These are phyloP conservation scores for Ips typographus DNA, from an alignment of 1,140 invertebrate species.

Conservation along the genomic window DNA sequence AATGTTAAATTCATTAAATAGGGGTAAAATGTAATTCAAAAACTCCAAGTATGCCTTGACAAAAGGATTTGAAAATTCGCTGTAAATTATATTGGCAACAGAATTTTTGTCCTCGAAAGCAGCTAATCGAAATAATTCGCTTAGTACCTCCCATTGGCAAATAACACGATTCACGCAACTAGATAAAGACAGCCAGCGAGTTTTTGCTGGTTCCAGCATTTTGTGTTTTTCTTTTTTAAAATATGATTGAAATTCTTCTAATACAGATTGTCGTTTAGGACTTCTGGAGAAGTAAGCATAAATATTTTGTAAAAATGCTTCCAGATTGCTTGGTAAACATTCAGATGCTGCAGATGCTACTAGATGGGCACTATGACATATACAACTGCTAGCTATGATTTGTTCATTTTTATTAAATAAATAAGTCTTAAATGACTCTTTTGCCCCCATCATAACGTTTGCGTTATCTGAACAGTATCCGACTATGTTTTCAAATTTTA, in stretches of 20 bases:
- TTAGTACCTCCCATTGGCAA: not conserved
- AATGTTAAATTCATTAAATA: not conserved
- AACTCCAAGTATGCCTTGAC: not conserved
- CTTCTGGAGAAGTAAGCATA: no score
- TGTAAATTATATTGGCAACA: not conserved
- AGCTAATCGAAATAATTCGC: not conserved
- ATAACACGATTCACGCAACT: not conserved
- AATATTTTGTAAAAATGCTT: no score
- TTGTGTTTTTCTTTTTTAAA: not conserved
- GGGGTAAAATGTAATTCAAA: not conserved
- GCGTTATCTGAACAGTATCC: no score
- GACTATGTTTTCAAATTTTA: no score
- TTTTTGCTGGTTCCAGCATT: not conserved
- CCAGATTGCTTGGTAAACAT: no score
- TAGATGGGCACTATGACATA: no score
- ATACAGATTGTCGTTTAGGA: no score
- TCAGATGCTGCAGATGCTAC: no score
- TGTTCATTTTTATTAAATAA: no score
- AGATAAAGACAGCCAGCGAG: not conserved
- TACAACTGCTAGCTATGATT: no score
- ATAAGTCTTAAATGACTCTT: no score
- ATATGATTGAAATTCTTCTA: not conserved
- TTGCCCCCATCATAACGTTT: no score
- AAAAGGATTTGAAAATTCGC: not conserved
- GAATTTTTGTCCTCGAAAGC: not conserved